Base-by-base conservation (phyloP, 2,888 invertebrate genomes). In the Teleogryllus oceanicus region DNA sequence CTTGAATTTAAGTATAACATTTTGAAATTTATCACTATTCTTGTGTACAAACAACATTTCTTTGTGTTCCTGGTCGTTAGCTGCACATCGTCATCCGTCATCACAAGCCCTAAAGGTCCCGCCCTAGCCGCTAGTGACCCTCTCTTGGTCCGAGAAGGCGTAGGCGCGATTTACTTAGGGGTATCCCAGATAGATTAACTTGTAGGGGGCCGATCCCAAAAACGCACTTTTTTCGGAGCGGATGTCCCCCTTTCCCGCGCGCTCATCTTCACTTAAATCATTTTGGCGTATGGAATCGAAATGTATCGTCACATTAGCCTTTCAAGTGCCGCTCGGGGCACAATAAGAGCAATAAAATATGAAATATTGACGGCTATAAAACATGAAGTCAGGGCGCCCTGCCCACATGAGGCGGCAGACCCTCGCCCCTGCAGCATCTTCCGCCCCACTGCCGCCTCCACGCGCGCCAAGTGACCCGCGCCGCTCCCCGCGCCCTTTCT, bases 221-320 rank as follows among this genome's bases (percentile, higher is more conserved):
- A 62, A 62, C n/a, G 62, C n/a, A 18, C 62, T 62, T 62, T 13
- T 62, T 62, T 62, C 62, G 16, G 13, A n/a, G 62, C 62, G 62
- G 62, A 62, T n/a, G 62, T 62, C 62, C n/a, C n/a, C 37, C 62
- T 62, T 62, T 62, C 62, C 13, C 16, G 16, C 62, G 62, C n/a
- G 16, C n/a, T 13, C 62, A 13, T 62, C n/a, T 13, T 13, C 13
- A n/a, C 62, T 62, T 62, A 62, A 62, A n/a, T 62, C 62, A 62
- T 62, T n/a, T 62, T n/a, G n/a, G 62, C n/a, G 62, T 62, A 62
- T 62, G 62, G 62, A n/a, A 62, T n/a, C 62, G 62, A 62, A 62
- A 62, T 18, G 62, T 62, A 62, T 62, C 62, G 62, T 62, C 62
- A 62, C 62, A 62, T 62, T 62, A 62, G 62, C 62, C 62, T 62